Base-by-base conservation (phyloP, 2,888 invertebrate species). In the Hecatera dysodea region DNA sequence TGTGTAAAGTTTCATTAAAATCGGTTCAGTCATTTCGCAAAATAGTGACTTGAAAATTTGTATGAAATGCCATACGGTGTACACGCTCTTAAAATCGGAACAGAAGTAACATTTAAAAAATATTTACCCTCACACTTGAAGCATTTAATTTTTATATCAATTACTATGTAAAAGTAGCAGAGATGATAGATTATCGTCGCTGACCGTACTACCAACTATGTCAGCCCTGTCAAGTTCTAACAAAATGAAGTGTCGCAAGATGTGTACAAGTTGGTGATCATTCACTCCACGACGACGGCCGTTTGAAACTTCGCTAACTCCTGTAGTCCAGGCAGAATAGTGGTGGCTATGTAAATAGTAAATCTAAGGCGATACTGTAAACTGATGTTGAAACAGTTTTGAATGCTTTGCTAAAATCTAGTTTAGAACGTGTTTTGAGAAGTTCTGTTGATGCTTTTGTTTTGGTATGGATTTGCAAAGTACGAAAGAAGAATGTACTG, bases 181-280 rank as follows among this genome's bases (percentile, higher is more conserved):
- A n/a, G n/a, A n/a, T n/a, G n/a, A n/a, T n/a, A n/a, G n/a, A n/a
- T n/a, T n/a, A n/a, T n/a, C n/a, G n/a, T 6, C 6, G 29, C 29
- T 2, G 8, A 15, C 12, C n/a, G n/a, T n/a, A 44, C 17, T 1
- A 62, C 6, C 6, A 50, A 39, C 29, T 8, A 39, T 3, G 12
- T n/a, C 22, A 44, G 5, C 8, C 11, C 12, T 19, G 4, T 27
- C 9, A 71, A 59, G 11, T 24, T 19, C 17, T 59, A 53, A 72
- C n/a, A 55, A 64, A 78, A 78, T 55, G n/a, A 59, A 71, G 52
- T 78, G 79, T 72, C 55, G 39, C 73, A 73, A 61, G 55, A 60
- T 29, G 39, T 53, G 24, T 11, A 0, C 15, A 61, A 65, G 55
- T 75, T 72, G 46, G 50, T 42, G 79, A 65, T 72, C 48, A 48